Evolutionary conservation across 2,888 invertebrate genomes (phyloP), one percentile per base, ranked within the genome.

Genomic region (Aphidoletes aphidimyza): DNA sequence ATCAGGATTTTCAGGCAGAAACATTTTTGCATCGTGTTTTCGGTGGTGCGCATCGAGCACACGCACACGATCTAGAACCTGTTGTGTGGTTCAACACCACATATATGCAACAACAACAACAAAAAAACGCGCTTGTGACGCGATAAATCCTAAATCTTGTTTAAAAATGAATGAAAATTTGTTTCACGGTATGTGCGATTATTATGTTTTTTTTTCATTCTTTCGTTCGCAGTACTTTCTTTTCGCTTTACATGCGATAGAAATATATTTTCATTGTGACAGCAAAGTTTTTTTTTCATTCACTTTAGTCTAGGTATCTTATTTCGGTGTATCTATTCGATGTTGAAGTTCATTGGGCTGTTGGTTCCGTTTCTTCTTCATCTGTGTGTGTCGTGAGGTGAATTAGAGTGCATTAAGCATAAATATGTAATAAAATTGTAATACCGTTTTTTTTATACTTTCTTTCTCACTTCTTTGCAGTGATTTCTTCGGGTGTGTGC

Each of bases 131-230:
- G 37, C 37, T 81, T 81, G 81, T 81, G 81, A 37, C 39, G 22
- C 39, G 81, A 37, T 81, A 81, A 81, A 81, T 81, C 81, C 81
- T 78, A 78, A 78, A 78, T 78, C 78, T 78, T 78, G 78, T 78
- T 78, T 78, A 81, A 81, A 81, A 81, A 81, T 81, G 37, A 37
- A 81, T 37, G 37, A 81, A 81, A 81, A 81, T 81, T 81, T 81
- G 81, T 81, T 81, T 81, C 37, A 37, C 81, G 37, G 37, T 36
- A 81, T 81, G 19, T 81, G 22, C 39, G 81, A 81, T 37, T 37
- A 37, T 81, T n/a, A 6, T 39, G 3, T 81, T 81, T 81, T 81
- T 22, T n/a, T 37, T 9, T n/a, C 0, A 1, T 37, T 37, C n/a
- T 37, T 36, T 81, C 26, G 6, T 37, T 36, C 36, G 8, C n/a